phyloP scores from a whole-genome alignment of 2,113 vertebrate species.

The Petrocephalus zakoni region DNA sequence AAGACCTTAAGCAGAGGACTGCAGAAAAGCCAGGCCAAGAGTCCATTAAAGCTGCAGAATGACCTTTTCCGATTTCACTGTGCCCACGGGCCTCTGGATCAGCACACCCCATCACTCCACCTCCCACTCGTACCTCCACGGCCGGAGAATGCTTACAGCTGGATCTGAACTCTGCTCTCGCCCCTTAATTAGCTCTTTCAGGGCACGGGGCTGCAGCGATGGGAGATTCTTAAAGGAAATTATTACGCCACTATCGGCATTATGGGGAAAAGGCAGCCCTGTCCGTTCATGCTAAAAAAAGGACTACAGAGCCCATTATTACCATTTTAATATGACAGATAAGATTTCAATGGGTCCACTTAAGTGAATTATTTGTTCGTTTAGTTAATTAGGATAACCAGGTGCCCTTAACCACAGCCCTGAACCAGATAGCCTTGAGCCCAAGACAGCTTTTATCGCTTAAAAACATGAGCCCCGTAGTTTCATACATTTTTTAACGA shows the following conservation, averaged over 20 bases:
- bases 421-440: neutral
- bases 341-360: constrained; percentile 12
- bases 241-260: neutral
- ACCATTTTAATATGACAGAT: constrained; percentile 6
- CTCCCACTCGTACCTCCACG: neutral
- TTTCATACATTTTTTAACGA: neutral
- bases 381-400: constrained; percentile 13
- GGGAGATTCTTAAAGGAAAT: neutral
- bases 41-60: neutral
- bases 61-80: neutral
- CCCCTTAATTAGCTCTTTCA: neutral
- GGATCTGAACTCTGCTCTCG: neutral
- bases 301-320: neutral
- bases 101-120: neutral
- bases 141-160: neutral
- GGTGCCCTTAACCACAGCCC: neutral
- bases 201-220: neutral
- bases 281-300: neutral
- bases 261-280: neutral
- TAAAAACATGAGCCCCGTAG: neutral
- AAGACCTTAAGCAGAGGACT: neutral
- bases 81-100: neutral
- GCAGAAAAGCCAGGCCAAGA: neutral
- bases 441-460: neutral
- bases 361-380: constrained; percentile 14